Evolutionary conservation across 2,113 vertebrate genomes (phyloP), one percentile per base, ranked within the genome.

Genomic region (Ramphastos sulfuratus): DNA sequence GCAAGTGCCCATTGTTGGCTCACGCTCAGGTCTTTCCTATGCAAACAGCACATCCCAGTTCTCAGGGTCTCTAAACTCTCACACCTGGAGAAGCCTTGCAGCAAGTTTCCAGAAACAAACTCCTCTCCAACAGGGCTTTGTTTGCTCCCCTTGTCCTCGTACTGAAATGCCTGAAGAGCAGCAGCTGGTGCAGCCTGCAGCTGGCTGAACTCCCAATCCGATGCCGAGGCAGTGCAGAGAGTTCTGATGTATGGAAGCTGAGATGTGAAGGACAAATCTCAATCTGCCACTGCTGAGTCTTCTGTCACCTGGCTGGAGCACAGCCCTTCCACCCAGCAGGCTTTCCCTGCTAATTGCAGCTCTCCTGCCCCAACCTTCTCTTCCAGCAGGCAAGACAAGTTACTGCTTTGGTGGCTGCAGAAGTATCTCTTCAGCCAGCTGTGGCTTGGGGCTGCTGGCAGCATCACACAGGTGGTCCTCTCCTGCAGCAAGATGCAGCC

Each of bases 251-350:
- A 91, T 87, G 85, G 85, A 85, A 90, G 58, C 48, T 72, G 89
- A 93, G 56, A 72, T 2, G 28, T 33, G 69, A 65, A 95, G 71
- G 81, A 74, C 61, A 92, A 95, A 91, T 71, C 67, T 9, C 82
- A 90, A 87, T 89, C 54, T 86, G 60, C 63, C 78, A 79, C 70
- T 63, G 71, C 56, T 91, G 84, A 73, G 64, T 69, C 83, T 87
- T 1, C 0, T 84, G 77, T n/a, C 5, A 3, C 35, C 48, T 8
- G 2, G 48, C 70, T 63, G 11, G 19, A 64, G n/a, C 44, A 73
- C 2, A 6, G 58, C 70, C 61, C 54, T 84, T 67, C 0, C 0
- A 64, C 37, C 31, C 84, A 69, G n/a, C 24, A 58, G 63, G 23
- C 64, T 84, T 54, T 60, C 73, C 69, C 3, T 8, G 48, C 10